A percentile compares a stretch with the other conserved stretches of the same genome.
These are phyloP conservation scores for Dicranocentrus wangi DNA, from an alignment of 2,888 invertebrate species.

Conservation along the genomic window DNA sequence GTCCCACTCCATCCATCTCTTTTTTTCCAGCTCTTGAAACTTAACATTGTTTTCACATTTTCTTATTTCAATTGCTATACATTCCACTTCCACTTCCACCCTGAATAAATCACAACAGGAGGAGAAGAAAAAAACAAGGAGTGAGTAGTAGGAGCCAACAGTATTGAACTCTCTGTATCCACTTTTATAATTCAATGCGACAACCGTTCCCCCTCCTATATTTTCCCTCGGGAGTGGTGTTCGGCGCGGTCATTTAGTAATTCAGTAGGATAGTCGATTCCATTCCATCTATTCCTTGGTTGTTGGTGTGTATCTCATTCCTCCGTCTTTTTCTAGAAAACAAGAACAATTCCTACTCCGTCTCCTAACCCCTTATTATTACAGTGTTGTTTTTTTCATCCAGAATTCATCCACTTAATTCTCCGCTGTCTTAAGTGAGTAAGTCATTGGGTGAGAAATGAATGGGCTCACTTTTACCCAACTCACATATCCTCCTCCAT, in stretches of 20 bases:
- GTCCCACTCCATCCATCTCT: slow-evolving; percentile 9
- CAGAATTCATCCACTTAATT: not conserved
- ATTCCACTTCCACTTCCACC: slow-evolving; percentile 3
- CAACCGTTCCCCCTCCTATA: too few species aligned
- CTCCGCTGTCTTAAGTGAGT: slow-evolving; percentile 10
- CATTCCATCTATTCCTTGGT: not conserved
- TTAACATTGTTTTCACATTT: slow-evolving; percentile 20
- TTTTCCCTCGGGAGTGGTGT: too few species aligned
- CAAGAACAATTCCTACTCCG: too few species aligned
- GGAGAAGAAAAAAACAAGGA: too few species aligned
- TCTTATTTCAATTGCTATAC: too few species aligned
- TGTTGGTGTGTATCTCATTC: not conserved
- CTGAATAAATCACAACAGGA: slow-evolving; percentile 23
- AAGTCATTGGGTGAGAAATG: slow-evolving; percentile 35
- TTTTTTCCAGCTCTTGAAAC: not conserved
- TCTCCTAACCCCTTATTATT: too few species aligned
- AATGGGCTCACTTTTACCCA: slow-evolving; percentile 26
- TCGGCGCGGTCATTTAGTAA: not conserved
- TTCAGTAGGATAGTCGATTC: not conserved
- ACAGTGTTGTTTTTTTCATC: not conserved
- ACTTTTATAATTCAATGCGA: too few species aligned
- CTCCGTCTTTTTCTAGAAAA: not conserved
- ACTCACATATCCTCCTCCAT: slow-evolving; percentile 26
- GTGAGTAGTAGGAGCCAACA: too few species aligned
- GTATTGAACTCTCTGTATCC: not conserved